Base-by-base conservation (phyloP, 2,888 invertebrate species). In the Eupithecia pulchellata region DNA sequence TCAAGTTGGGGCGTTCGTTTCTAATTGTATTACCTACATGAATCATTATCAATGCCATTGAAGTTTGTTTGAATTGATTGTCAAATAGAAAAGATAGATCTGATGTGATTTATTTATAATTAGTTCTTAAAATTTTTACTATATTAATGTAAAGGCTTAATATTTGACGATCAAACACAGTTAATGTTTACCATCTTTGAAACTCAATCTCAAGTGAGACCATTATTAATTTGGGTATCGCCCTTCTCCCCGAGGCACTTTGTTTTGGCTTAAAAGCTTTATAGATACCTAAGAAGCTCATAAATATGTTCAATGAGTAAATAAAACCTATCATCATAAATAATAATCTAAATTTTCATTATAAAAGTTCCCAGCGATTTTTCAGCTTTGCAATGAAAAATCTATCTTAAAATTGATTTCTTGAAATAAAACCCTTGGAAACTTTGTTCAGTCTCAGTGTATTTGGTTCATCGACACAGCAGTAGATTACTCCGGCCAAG, bases 401-500 rank as follows among this genome's bases (percentile, higher is more conserved):
- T 29, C 17, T 3, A 8, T 17, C 32, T 11, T n/a, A 25, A 32
- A 32, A 61, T 55, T 29, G 8, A 62, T 30, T 30, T 61, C 34
- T 55, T 47, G 6, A 67, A 25, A 62, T 61, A 34, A 52, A 52
- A 36, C 5, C 5, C 36, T 57, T 66, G 57, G 39, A 65, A 57
- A 47, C 58, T 69, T 64, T 67, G 67, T 80, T 82, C 74, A 76
- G 75, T 65, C 39, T 42, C 36, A 57, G 36, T 62, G 47, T 81
- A 82, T 88, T 90, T 82, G 81, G 86, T 87, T 85, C 88, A 86
- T 89, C 84, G 86, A 87, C 86, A 81, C 84, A 84, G 83, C 63
- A 80, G 86, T 86, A 89, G 89, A 91, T 91, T 90, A 83, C 86
- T 84, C 82, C 76, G 75, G 76, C 70, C 71, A 71, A 78, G 80